Base-by-base conservation (phyloP, 2,113 vertebrate genomes). In the Hippopotamus amphibius region DNA sequence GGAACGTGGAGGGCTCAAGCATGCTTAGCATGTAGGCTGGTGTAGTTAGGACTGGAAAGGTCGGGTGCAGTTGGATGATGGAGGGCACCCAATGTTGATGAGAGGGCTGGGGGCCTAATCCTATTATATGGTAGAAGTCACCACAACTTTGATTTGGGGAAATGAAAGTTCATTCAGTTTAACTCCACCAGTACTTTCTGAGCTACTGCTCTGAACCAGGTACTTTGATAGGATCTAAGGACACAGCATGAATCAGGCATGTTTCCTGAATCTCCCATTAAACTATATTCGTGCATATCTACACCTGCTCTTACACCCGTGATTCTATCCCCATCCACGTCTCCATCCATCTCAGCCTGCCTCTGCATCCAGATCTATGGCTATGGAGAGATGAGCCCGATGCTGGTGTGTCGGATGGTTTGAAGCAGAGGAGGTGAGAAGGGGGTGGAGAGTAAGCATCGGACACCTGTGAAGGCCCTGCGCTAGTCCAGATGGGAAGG, bases 131-230 rank as follows among this genome's bases (percentile, higher is more conserved):
- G 37, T 74, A 33, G 63, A 53, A 80, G 33, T 74, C 57, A 69
- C 5, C 11, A 5, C 59, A 66, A 66, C 46, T 89, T 90, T 92
- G 24, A 81, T 85, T 72, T 81, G 55, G 53, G 55, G 46, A 55
- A 74, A 65, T 68, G 28, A 85, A 37, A 61, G 24, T 61, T 66
- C n/a, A 86, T 66, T 90, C n/a, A 21, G 8, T 76, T 96, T 96
- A 90, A 88, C 84, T 84, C 77, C 7, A 82, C 65, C 33, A 74
- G 3, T 65, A 80, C 95, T 92, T 86, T 85, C 77, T 88, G 77
- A 93, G 53, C 43, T 43, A 24, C 69, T 86, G 0, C 15, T 80
- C 57, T 84, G 37, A 83, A 21, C 43, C 55, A 92, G 68, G 33
- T 37, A 57, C 46, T 92, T 6, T 11, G 71, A 53, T 24, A 71